Conservation (phyloP, 2,888 invertebrate genomes). For the Parochlus steinenii region DNA sequence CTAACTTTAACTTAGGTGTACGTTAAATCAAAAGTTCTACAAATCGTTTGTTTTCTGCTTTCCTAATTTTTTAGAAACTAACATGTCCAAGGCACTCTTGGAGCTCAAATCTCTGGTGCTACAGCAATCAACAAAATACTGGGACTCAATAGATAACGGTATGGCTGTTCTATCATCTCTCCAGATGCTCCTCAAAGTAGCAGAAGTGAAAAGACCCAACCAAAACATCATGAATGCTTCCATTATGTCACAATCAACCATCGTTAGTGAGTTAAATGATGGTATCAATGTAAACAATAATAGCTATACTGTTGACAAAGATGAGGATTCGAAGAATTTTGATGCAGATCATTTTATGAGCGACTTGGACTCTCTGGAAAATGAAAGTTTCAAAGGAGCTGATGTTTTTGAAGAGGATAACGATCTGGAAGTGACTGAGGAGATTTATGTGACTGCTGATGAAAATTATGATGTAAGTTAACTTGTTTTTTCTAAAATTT, state of each 20-base stretch:
- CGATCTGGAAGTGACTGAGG: constrained; percentile 27
- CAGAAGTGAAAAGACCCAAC: constrained; percentile 25
- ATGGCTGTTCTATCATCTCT: constrained; percentile 25
- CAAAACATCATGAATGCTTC: no score
- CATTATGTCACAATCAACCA: no score
- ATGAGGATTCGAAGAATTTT: constrained; percentile 4
- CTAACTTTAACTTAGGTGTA: constrained; percentile 24
- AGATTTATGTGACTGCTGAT: constrained; percentile 26
- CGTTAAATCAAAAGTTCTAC: background rate
- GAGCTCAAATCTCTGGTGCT: constrained; percentile 24
- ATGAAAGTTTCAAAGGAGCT: background rate
- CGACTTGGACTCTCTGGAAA: background rate
- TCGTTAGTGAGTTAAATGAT: background rate
- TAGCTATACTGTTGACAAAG: no score
- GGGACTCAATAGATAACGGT: constrained; percentile 22
- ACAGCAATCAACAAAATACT: constrained; percentile 20
- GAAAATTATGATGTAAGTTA: constrained; percentile 25
- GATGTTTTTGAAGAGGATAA: constrained; percentile 23
- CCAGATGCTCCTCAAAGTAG: constrained; percentile 27
- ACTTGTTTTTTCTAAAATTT: background rate
- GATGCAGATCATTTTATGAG: constrained; percentile 13
- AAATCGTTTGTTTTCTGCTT: background rate
- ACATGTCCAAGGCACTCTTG: constrained; percentile 12
- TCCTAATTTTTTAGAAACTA: constrained; percentile 9
- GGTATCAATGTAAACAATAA: constrained; percentile 8